Percentiles rank a stretch among this genome's conserved stretches.
These are phyloP conservation scores for Uropsilus gracilis DNA, from an alignment of 2,113 vertebrate species.

Conservation along the genomic window DNA sequence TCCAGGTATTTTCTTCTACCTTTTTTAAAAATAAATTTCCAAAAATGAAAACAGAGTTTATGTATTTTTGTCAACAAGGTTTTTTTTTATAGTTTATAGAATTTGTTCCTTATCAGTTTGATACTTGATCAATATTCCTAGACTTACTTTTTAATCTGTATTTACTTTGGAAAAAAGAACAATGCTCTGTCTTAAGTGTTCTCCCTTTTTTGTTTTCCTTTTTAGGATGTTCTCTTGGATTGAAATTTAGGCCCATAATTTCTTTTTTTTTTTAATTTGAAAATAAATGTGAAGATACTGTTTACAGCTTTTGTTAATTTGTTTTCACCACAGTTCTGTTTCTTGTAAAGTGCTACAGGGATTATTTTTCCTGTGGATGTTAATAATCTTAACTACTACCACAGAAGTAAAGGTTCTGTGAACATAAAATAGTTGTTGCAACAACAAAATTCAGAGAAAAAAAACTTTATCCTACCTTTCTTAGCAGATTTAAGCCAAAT, in stretches of 20 bases:
- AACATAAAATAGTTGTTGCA: constrained; percentile 89
- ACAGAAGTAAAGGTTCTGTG: constrained; percentile 89
- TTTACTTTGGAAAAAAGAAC: constrained; percentile 73
- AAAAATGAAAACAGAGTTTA: constrained; percentile 79
- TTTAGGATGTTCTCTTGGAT: constrained; percentile 36
- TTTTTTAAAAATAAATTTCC: constrained; percentile 83
- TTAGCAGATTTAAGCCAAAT: constrained; percentile 51
- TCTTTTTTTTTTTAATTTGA: constrained; percentile 37
- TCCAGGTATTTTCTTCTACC: constrained; percentile 80
- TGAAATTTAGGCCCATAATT: constrained; percentile 63
- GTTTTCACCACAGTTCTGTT: constrained; percentile 88
- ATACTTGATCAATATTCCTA: constrained; percentile 74
- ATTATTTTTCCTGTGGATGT: constrained; percentile 87
- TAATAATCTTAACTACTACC: constrained; percentile 89
- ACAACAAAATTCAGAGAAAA: constrained; percentile 83
- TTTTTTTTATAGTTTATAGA: constrained; percentile 83
- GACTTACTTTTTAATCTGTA: constrained; percentile 63
- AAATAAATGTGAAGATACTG: constrained; percentile 32
- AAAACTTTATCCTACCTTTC: constrained; percentile 66
- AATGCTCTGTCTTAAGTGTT: constrained; percentile 74
- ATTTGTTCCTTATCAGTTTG: constrained; percentile 80
- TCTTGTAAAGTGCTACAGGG: constrained; percentile 88
- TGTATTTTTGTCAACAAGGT: constrained; percentile 83
- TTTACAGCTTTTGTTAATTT: constrained; percentile 79
- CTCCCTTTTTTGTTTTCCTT: constrained; percentile 74